Base-by-base conservation (phyloP, 2,113 vertebrate species). In the Zingel zingel region DNA sequence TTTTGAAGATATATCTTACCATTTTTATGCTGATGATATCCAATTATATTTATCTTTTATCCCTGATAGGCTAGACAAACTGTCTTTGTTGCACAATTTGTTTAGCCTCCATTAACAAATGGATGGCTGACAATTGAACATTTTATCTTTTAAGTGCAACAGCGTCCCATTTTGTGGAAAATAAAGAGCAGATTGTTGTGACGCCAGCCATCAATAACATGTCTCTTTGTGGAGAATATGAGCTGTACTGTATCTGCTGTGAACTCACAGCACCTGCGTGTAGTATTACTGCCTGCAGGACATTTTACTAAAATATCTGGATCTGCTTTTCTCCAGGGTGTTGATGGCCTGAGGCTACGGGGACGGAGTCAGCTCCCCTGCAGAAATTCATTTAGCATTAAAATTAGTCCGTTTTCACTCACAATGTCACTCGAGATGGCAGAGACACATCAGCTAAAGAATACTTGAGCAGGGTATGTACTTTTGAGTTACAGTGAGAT, bases 211-310 rank as follows among this genome's bases (percentile, higher is more conserved):
- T 5, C 33, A 13, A 15, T 47, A 50, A 57, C 73, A 19, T 45
- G 54, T 84, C 39, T 67, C 9, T 8, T 25, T 36, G 23, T 53
- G 33, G 33, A 77, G 78, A 89, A 90, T 39, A 51, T 72, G 87
- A 91, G 72, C 84, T 66, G 68, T 6, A 69, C 11, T 88, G 89
- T 90, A 83, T 90, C 88, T 74, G 61, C 61, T 81, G 72, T 84
- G 84, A 87, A 88, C 74, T 23, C 39, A 47, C 47, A 45, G 27
- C 0, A 0, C 53, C 63, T 15, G 43, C 4, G 47, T 83, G 72
- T 83, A 6, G 53, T 43, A 25, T 87, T 86, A 84, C 84, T 27
- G 64, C 82, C 78, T 76, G 82, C 65, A 79, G 76, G 82, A 86
- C 33, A 81, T 83, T 65, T 79, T 43, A 45, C 83, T 59, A 65